Percentiles rank a stretch among this genome's conserved stretches.
These are phyloP conservation scores for Eledona agricola DNA, from an alignment of 2,888 invertebrate genomes.

Conservation along the genomic window DNA sequence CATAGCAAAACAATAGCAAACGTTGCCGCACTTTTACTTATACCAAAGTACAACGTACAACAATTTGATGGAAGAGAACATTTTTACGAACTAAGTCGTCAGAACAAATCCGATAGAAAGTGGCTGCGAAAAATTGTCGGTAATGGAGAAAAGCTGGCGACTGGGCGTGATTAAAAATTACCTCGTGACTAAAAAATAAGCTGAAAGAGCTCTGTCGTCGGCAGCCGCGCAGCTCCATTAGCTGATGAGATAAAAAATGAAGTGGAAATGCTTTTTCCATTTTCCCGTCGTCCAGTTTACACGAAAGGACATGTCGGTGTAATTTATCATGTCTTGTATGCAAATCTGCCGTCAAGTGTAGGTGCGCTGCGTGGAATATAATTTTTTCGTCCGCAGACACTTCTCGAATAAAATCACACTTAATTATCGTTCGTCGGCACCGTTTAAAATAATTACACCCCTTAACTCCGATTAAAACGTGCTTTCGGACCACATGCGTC, in stretches of 20 bases:
- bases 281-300: constrained; percentile 25
- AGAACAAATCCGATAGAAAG: too few species aligned
- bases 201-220: constrained; percentile 4
- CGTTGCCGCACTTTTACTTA: too few species aligned
- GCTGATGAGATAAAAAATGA: constrained; percentile 30
- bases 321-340: constrained; percentile 34
- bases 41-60: too few species aligned
- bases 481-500: constrained; percentile 33
- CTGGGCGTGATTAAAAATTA: constrained; percentile 16
- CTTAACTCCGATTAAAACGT: constrained; percentile 27
- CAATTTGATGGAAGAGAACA: too few species aligned
- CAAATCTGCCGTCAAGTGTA: constrained; percentile 32
- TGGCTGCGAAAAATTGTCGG: too few species aligned
- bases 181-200: constrained; percentile 20
- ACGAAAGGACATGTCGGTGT: constrained; percentile 25
- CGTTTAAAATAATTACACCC: constrained; percentile 37
- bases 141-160: too few species aligned
- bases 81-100: too few species aligned
- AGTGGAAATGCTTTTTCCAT: constrained; percentile 29
- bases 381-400: constrained; percentile 16
- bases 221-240: constrained; percentile 23
- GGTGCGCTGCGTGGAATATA: constrained; percentile 18
- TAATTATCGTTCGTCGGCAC: constrained; percentile 29
- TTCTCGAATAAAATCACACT: constrained; percentile 24
- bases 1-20: too few species aligned